Conservation (phyloP, 2,888 invertebrate genomes). For the Eilema depressum region DNA sequence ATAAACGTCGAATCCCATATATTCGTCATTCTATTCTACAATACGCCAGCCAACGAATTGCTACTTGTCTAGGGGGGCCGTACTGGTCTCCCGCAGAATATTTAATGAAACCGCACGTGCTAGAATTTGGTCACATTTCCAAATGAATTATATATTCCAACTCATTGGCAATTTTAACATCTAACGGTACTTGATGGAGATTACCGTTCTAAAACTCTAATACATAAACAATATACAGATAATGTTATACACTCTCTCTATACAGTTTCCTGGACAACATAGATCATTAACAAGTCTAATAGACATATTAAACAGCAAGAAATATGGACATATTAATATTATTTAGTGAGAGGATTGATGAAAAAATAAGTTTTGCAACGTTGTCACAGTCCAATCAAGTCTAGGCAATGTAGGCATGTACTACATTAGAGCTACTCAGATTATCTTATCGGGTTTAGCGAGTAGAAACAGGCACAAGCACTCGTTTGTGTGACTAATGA, state of each 20-base stretch:
- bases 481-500: constrained; percentile 48
- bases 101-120: constrained; percentile 25
- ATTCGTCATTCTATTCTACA: too few species aligned
- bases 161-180: constrained; percentile 61
- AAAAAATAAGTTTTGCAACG: constrained; percentile 5
- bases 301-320: constrained; percentile 8
- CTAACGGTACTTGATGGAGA: constrained; percentile 57
- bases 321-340: constrained; percentile 4
- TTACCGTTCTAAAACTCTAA: constrained; percentile 64
- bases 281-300: constrained; percentile 55
- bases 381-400: constrained; percentile 27
- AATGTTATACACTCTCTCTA: constrained; percentile 47
- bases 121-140: constrained; percentile 41
- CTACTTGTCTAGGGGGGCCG: too few species aligned
- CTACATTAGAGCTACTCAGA: constrained; percentile 32
- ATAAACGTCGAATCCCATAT: too few species aligned
- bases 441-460: constrained; percentile 51
- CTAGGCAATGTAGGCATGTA: constrained; percentile 26
- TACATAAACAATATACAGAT: constrained; percentile 62
- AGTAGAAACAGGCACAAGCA: constrained; percentile 44
- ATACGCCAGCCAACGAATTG: too few species aligned
- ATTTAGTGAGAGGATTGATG: constrained; percentile 3
- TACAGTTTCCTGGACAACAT: constrained; percentile 41
- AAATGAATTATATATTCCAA: constrained; percentile 54
- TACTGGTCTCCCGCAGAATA: constrained; percentile 30